A percentile compares a stretch with the other conserved stretches of the same genome.
Evolutionary conservation across 1,140 invertebrate species (phyloP).

Genomic region (Fopius arisanus): DNA sequence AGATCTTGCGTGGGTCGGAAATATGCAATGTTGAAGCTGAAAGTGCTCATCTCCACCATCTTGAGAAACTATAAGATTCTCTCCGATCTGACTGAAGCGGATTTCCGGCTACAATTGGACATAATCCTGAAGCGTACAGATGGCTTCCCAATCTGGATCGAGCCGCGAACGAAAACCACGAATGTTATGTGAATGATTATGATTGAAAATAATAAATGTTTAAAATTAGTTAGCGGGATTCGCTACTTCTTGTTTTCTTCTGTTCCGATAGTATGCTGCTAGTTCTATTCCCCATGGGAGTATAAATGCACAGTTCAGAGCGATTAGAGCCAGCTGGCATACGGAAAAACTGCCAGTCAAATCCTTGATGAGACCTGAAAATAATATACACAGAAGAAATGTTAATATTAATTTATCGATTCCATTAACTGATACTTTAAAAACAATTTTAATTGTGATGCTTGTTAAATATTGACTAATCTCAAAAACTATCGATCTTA

Average conservation of each 20-base stretch:
- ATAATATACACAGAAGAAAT: too few species aligned
- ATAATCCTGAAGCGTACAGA: constrained; percentile 65
- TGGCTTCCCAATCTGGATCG: constrained; percentile 59
- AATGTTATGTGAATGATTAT: neutral
- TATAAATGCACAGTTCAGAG: constrained; percentile 51
- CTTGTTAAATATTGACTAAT: too few species aligned
- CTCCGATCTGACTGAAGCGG: constrained; percentile 54
- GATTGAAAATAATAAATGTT: neutral
- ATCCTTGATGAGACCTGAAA: constrained; percentile 59
- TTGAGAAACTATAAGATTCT: constrained; percentile 69
- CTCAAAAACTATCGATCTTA: too few species aligned
- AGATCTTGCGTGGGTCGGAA: constrained; percentile 72
- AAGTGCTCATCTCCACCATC: constrained; percentile 70
- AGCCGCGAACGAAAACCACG: constrained; percentile 45
- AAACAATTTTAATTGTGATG: too few species aligned
- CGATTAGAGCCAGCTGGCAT: constrained; percentile 52
- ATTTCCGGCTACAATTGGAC: constrained; percentile 59
- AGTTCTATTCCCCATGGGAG: constrained; percentile 58
- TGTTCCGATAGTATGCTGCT: constrained; percentile 38
- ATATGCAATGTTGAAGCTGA: constrained; percentile 74
- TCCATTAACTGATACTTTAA: too few species aligned
- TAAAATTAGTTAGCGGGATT: neutral
- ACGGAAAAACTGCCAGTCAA: constrained; percentile 55
- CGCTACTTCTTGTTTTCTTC: neutral
- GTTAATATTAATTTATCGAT: too few species aligned